Evolutionary conservation across 2,113 vertebrate genomes (phyloP).

Genomic region (Labeo catla): DNA sequence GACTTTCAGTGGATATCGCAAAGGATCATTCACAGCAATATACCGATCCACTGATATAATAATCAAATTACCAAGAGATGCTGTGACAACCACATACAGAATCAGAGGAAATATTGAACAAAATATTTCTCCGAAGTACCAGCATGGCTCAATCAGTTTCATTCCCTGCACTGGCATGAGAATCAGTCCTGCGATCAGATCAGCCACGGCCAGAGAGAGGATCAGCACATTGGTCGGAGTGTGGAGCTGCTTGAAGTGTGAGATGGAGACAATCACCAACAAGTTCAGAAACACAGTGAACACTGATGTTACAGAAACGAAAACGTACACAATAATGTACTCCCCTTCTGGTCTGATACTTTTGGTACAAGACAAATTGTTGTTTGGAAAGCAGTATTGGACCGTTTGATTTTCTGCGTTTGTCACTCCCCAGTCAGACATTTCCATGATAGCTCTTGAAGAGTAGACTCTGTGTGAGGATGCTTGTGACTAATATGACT

Average conservation of each 20-base stretch:
- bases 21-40: slow-evolving; percentile 65
- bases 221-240: slow-evolving; percentile 72
- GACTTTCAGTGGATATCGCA: slow-evolving; percentile 62
- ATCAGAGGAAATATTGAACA: slow-evolving; percentile 60
- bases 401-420: background rate
- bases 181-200: slow-evolving; percentile 70
- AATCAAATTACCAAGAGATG: slow-evolving; percentile 61
- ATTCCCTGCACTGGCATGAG: slow-evolving; percentile 81
- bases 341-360: background rate
- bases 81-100: slow-evolving; percentile 58
- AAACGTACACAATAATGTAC: background rate
- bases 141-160: slow-evolving; percentile 62
- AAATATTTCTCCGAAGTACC: slow-evolving; percentile 64
- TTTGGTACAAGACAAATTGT: background rate
- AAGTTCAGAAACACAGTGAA: slow-evolving; percentile 52
- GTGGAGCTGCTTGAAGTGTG: slow-evolving; percentile 75
- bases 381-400: slow-evolving; percentile 23
- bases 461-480: background rate
- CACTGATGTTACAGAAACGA: background rate
- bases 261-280: slow-evolving; percentile 59
- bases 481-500: background rate
- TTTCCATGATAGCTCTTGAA: background rate
- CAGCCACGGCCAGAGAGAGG: slow-evolving; percentile 71
- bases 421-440: background rate
- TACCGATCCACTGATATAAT: slow-evolving; percentile 68